These are phyloP conservation scores for Sinocyclocheilus maitianheensis DNA, from an alignment of 2,113 vertebrate species.

Conservation along the genomic window DNA sequence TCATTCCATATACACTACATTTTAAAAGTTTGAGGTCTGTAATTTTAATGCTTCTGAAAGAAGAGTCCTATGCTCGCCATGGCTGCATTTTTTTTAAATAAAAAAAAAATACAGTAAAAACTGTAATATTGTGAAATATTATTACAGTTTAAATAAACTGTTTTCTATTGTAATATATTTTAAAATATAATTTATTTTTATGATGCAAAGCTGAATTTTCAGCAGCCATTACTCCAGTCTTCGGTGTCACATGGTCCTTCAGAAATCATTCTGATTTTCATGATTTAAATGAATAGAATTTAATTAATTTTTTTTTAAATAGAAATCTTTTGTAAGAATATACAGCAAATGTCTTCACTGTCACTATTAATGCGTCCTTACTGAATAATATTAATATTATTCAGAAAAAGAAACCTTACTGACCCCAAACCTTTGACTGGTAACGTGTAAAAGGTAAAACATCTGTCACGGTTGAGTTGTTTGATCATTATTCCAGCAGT, in stretches of 20 bases:
- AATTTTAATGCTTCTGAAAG: neutral
- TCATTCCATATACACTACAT: neutral
- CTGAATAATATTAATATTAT: neutral
- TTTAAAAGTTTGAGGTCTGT: neutral
- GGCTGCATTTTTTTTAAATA: neutral
- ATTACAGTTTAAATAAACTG: neutral
- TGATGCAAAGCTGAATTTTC: neutral
- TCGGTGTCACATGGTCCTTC: neutral
- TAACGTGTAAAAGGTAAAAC: neutral
- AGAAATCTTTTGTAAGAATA: neutral
- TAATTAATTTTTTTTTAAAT: neutral
- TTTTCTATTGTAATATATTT: neutral
- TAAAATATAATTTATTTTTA: neutral
- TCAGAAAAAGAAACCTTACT: neutral
- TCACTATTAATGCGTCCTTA: neutral
- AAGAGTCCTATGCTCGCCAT: neutral
- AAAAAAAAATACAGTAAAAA: too few species aligned
- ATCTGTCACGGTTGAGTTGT: neutral
- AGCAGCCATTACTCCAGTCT: neutral
- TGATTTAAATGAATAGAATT: neutral
- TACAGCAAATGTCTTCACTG: neutral
- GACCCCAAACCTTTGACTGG: neutral
- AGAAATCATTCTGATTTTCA: neutral
- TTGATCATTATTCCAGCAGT: neutral
- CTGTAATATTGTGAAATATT: neutral